Evolutionary conservation across 2,797 vertebrate genomes (phyloP).

Genomic region (Chaunax sp.): DNA sequence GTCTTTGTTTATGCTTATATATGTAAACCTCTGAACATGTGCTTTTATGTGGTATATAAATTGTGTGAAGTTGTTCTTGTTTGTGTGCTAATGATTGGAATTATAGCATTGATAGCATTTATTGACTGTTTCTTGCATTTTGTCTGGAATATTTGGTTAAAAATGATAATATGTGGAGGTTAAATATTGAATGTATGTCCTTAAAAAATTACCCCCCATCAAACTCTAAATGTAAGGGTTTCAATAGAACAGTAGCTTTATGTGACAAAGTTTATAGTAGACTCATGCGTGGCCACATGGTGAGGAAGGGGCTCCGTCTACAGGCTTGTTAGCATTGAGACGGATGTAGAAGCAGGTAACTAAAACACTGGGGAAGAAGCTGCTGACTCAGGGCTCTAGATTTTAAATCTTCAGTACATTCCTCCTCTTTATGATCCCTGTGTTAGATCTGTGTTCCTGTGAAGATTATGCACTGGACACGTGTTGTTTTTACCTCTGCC

Average conservation of each 20-base stretch:
- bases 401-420: constrained; percentile 1
- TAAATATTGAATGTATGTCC: too few relatives aligned
- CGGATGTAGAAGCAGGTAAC: too few relatives aligned
- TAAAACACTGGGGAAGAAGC: too few relatives aligned
- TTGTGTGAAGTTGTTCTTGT: neutral
- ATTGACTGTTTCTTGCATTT: too few relatives aligned
- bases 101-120: neutral
- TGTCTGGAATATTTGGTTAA: too few relatives aligned
- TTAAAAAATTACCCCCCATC: neutral
- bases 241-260: neutral
- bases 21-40: constrained; percentile 15
- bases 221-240: neutral
- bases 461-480: too few relatives aligned
- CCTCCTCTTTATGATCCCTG: neutral
- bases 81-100: neutral
- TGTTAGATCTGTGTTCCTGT: neutral
- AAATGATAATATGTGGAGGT: too few relatives aligned
- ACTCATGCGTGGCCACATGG: constrained; percentile 10
- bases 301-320: neutral
- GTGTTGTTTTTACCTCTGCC: too few relatives aligned
- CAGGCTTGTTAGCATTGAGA: too few relatives aligned
- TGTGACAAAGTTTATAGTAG: neutral
- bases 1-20: constrained; percentile 8
- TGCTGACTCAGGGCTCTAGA: too few relatives aligned
- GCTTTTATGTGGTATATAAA: neutral